These are phyloP conservation scores for Megaceryle maxima DNA, from an alignment of 2,113 vertebrate genomes.

Conservation along the genomic window DNA sequence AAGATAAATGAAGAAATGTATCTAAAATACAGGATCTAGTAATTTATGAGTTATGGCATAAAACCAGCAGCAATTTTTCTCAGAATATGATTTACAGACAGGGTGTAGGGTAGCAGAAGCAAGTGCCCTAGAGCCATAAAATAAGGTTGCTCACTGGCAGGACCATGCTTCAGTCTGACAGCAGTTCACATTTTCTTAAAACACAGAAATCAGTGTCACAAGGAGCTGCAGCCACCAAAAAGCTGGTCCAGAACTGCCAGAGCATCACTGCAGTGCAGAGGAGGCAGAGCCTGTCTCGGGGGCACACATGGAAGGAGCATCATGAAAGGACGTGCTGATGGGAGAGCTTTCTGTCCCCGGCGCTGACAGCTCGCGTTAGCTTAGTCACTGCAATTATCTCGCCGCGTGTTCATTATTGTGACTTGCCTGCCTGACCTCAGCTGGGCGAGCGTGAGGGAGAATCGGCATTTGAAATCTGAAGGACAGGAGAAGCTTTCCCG, in stretches of 20 bases:
- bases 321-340: rapidly evolving
- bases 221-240: neutral
- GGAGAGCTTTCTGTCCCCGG: neutral
- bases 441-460: neutral
- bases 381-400: neutral
- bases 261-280: neutral
- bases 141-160: neutral
- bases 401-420: rapidly evolving
- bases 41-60: neutral
- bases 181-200: neutral
- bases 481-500: rapidly evolving
- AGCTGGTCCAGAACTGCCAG: neutral
- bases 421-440: neutral
- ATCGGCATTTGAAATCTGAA: neutral
- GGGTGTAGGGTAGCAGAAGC: neutral
- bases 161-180: neutral
- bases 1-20: neutral
- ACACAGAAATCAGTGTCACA: neutral
- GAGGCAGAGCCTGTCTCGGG: neutral
- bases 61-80: neutral
- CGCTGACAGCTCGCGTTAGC: rapidly evolving
- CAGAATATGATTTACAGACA: neutral
- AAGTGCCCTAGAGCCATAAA: neutral
- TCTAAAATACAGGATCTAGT: neutral
- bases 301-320: rapidly evolving